Conservation (phyloP, 2,113 vertebrate genomes). For the Micronisus gabar region DNA sequence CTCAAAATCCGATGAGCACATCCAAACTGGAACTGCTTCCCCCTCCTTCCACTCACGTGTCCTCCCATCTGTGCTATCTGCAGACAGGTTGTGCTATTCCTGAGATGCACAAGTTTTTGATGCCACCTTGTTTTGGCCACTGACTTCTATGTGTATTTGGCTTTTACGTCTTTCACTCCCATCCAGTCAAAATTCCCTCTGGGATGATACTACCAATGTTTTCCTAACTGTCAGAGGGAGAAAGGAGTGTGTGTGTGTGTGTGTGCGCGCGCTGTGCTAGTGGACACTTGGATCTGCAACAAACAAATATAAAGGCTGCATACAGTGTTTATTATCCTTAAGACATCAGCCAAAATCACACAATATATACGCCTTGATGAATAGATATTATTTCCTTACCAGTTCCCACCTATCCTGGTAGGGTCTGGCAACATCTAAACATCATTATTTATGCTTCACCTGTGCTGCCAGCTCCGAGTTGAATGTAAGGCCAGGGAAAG, state of each 20-base stretch:
- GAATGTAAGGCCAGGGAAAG: not conserved
- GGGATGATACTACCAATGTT: not conserved
- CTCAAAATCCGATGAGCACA: not conserved
- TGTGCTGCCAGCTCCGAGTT: not conserved
- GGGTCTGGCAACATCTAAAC: not conserved
- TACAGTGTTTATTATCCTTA: not conserved
- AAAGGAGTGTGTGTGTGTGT: accelerated
- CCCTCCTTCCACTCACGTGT: not conserved
- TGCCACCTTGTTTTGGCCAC: not conserved
- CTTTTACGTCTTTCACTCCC: not conserved
- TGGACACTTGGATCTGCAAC: not conserved
- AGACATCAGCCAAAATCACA: not conserved
- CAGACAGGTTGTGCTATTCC: not conserved
- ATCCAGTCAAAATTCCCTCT: not conserved
- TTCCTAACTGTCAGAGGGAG: not conserved
- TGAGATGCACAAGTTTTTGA: not conserved
- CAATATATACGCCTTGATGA: not conserved
- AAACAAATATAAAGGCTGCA: not conserved
- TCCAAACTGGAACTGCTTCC: not conserved
- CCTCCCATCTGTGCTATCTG: not conserved
- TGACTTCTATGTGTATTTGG: not conserved
- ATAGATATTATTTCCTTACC: not conserved
- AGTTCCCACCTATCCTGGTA: not conserved
- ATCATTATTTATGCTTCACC: not conserved
- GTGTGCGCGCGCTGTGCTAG: accelerated